Evolutionary conservation across 2,113 vertebrate species (phyloP).

Genomic region (Pseudopipra pipra): DNA sequence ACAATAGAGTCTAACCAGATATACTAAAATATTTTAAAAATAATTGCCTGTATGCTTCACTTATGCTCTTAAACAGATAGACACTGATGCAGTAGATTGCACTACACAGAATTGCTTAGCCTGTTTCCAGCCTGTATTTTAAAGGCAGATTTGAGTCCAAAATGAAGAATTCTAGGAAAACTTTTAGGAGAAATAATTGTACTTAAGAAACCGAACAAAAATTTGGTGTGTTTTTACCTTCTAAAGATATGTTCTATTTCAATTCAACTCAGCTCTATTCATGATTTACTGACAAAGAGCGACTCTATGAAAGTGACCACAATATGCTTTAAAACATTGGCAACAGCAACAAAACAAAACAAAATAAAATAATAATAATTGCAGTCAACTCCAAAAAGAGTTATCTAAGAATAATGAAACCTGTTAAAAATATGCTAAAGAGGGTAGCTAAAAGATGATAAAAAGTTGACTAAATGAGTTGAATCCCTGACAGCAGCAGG

Average conservation of each 20-base stretch:
- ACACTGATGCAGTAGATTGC: neutral
- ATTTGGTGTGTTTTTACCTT: neutral
- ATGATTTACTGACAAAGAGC: neutral
- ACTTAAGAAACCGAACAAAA: neutral
- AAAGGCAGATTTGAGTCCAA: neutral
- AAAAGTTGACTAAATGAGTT: neutral
- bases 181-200: neutral
- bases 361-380: neutral
- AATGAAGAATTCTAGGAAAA: neutral
- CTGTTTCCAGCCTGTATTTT: neutral
- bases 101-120: neutral
- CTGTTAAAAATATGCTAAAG: neutral
- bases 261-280: neutral
- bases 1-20: slow-evolving; percentile 12
- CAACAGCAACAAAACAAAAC: neutral
- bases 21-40: slow-evolving; percentile 5
- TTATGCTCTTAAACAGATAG: neutral
- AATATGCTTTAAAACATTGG: neutral
- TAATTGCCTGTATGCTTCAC: neutral
- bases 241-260: neutral
- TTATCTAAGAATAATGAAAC: neutral
- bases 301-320: neutral
- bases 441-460: neutral
- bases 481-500: neutral
- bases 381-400: neutral